A percentile compares a stretch with the other conserved stretches of the same genome.
Evolutionary conservation across 2,113 vertebrate genomes (phyloP).

Genomic region (human (Homo sapiens)): DNA sequence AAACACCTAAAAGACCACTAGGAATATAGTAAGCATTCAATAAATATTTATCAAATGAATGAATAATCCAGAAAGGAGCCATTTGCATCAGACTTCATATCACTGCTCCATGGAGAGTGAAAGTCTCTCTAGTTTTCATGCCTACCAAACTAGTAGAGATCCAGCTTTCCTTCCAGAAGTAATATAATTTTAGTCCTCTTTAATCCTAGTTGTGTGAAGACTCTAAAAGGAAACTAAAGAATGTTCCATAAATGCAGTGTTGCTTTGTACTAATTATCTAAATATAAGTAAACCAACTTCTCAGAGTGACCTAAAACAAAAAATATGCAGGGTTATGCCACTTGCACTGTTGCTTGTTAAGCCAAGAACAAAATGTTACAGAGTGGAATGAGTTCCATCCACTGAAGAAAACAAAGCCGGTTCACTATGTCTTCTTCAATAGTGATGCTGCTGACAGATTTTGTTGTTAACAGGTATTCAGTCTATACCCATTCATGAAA

Average conservation of each 20-base stretch:
- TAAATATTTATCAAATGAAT: slow-evolving; percentile 40
- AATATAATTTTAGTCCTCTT: background rate
- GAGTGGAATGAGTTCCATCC: background rate
- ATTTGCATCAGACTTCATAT: background rate
- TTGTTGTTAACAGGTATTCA: background rate
- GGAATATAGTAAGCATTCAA: background rate
- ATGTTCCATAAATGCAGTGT: slow-evolving; percentile 7
- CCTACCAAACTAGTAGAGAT: background rate
- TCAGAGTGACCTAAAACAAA: slow-evolving; percentile 43
- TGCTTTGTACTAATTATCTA: slow-evolving; percentile 43
- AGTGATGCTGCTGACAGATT: background rate
- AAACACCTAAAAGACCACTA: slow-evolving; percentile 24
- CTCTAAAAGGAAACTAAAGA: slow-evolving; percentile 41
- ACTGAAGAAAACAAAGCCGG: slow-evolving; percentile 28
- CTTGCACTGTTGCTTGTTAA: background rate
- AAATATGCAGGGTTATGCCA: slow-evolving; percentile 40
- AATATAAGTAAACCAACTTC: slow-evolving; percentile 43
- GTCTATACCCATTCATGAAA: background rate
- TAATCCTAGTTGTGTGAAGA: background rate
- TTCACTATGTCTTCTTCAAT: background rate
- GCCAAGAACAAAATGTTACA: slow-evolving; percentile 53
- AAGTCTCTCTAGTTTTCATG: background rate
- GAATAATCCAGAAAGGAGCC: background rate
- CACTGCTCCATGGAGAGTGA: background rate
- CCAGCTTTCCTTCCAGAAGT: slow-evolving; percentile 15